A percentile compares a stretch with the other conserved stretches of the same genome.
phyloP scores from a whole-genome alignment of 1,140 invertebrate genomes.

The Scaptodrosophila lebanonensis region DNA sequence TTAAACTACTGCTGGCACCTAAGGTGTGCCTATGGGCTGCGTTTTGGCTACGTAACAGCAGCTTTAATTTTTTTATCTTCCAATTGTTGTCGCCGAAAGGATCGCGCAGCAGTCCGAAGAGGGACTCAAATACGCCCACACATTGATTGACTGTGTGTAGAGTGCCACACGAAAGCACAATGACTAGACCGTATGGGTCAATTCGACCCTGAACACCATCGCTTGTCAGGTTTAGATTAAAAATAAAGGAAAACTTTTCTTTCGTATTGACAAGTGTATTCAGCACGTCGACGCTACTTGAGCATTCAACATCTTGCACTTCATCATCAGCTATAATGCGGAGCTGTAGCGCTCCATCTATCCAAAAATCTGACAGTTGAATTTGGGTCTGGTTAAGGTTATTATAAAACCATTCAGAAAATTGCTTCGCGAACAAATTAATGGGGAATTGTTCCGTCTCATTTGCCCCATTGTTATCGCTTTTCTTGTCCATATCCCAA shows the following conservation, averaged over 20 bases:
- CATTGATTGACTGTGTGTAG: conserved; percentile 79
- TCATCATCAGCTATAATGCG: conserved; percentile 43
- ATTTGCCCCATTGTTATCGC: background rate
- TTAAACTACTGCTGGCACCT: conserved; percentile 34
- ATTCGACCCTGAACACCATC: conserved; percentile 79
- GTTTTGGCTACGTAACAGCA: conserved; percentile 67
- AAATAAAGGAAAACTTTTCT: conserved; percentile 78
- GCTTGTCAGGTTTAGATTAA: conserved; percentile 80
- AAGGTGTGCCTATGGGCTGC: conserved; percentile 46
- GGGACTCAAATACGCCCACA: conserved; percentile 82
- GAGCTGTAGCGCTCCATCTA: conserved; percentile 72
- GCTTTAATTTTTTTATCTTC: conserved; percentile 80
- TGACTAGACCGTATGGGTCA: conserved; percentile 81
- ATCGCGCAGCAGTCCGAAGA: conserved; percentile 81
- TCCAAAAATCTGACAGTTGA: conserved; percentile 80
- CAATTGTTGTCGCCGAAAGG: conserved; percentile 80
- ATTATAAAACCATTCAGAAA: conserved; percentile 81
- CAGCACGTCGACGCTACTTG: conserved; percentile 32
- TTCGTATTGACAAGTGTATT: conserved; percentile 31
- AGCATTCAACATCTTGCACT: conserved; percentile 21
- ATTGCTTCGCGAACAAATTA: conserved; percentile 78
- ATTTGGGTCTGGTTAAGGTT: conserved; percentile 79
- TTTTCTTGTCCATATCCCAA: conserved; percentile 60
- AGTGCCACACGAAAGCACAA: conserved; percentile 81
- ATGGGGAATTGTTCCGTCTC: conserved; percentile 42